Base-by-base conservation (phyloP, 1,140 invertebrate species). In the Paracyclopina nana region DNA sequence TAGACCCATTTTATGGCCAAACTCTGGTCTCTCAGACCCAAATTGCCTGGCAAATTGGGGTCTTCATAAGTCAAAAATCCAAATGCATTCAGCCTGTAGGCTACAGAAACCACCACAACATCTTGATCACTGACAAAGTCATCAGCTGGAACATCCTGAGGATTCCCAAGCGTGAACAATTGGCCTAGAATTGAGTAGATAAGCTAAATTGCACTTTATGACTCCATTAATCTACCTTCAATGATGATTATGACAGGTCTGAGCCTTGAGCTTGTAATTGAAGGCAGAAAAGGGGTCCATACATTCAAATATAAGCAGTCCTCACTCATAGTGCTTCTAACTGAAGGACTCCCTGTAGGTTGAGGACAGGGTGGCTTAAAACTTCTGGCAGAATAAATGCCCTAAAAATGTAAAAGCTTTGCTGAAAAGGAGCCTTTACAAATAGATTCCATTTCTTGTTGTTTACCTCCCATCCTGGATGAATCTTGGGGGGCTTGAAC, bases 391-490 rank as follows among this genome's bases (percentile, higher is more conserved):
- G 34, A 2, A 38, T 38, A 38, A 8, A 9, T 38, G 4, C 34
- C 34, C 34, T 38, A 4, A 3, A 38, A 38, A 38, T 31, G 14
- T 9, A 31, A 31, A 31, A 31, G 29, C 14, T 31, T 31, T 31
- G 29, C 14, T 31, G 29, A 9, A 31, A 9, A 31, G 14, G 14
- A 31, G 29, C 9, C 29, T 9, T 31, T 31, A 14, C 29, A 31
- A 9, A n/a, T n/a, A n/a, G n/a, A n/a, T n/a, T n/a, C n/a, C n/a
- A n/a, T n/a, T n/a, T n/a, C n/a, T n/a, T n/a, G n/a, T n/a, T n/a
- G n/a, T n/a, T 38, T 8, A 38, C 34, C 34, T 38, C 34, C 34
- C 34, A 38, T 38, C 34, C 2, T 38, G 34, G 20, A 38, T 38
- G 34, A 4, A 20, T n/a, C 4, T n/a, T 20, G 14, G 34, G n/a